Conservation (phyloP, 2,113 vertebrate species). For the Lepidothrix coronata region DNA sequence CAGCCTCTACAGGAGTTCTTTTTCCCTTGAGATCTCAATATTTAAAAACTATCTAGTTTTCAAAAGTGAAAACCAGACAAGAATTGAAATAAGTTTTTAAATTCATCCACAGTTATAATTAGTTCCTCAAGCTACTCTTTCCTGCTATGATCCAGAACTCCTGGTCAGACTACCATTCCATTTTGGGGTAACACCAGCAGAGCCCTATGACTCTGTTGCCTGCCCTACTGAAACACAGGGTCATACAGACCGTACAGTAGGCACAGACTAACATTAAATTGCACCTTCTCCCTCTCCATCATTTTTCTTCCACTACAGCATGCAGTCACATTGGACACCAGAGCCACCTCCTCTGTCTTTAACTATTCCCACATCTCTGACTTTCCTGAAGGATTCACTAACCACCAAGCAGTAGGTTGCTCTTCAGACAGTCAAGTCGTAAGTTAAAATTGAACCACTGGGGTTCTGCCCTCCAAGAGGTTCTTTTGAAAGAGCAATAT, state of each 20-base stretch:
- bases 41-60: neutral
- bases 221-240: neutral
- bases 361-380: neutral
- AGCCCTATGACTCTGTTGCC: neutral
- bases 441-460: neutral
- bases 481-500: neutral
- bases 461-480: neutral
- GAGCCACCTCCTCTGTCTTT: neutral
- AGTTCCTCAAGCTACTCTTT: neutral
- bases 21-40: neutral
- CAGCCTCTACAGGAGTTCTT: neutral
- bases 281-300: neutral
- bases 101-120: neutral
- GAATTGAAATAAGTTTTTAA: neutral
- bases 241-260: neutral
- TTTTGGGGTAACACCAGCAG: neutral
- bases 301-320: neutral
- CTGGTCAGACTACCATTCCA: neutral
- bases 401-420: neutral
- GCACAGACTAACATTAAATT: neutral
- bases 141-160: neutral
- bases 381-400: neutral
- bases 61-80: neutral
- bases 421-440: neutral
- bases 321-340: neutral